Conservation (phyloP, 2,113 vertebrate genomes). For the Oostethus manadensis region DNA sequence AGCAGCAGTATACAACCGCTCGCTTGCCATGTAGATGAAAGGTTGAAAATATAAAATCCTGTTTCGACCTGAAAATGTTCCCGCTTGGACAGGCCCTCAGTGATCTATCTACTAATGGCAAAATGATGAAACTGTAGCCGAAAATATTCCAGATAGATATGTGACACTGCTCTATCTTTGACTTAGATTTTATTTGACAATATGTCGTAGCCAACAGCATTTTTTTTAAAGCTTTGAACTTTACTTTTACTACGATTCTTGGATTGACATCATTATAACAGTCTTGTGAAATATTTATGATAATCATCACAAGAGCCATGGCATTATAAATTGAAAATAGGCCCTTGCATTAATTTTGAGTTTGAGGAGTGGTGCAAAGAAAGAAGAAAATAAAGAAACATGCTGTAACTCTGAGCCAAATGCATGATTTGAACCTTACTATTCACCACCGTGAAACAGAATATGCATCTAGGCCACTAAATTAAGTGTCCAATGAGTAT, state of each 20-base stretch:
- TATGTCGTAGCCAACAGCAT: conserved; percentile 44
- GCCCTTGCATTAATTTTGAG: conserved; percentile 37
- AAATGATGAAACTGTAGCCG: too few relatives aligned
- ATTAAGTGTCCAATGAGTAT: conserved; percentile 42
- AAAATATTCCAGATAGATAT: too few relatives aligned
- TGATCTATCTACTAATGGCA: too few relatives aligned
- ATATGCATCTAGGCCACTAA: conserved; percentile 25
- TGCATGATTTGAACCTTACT: conserved; percentile 37
- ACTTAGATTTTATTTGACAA: conserved; percentile 19
- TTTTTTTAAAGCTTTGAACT: conserved; percentile 71
- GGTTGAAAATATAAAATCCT: too few relatives aligned
- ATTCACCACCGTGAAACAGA: conserved; percentile 13
- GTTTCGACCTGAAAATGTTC: too few relatives aligned
- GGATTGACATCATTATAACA: conserved; percentile 64
- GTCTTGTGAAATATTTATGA: conserved; percentile 67
- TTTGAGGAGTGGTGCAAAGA: conserved; percentile 16
- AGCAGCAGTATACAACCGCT: too few relatives aligned
- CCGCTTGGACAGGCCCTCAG: too few relatives aligned
- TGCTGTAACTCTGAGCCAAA: conserved; percentile 26
- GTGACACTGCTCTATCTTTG: conserved; percentile 4
- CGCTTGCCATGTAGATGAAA: too few relatives aligned
- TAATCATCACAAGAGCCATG: conserved; percentile 63
- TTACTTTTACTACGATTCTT: conserved; percentile 75
- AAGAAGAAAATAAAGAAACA: conserved; percentile 20
- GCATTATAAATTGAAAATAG: conserved; percentile 67